Percentiles rank a stretch among this genome's conserved stretches.
Conservation (phyloP, 2,113 vertebrate genomes). For the Leucopsar rothschildi region DNA sequence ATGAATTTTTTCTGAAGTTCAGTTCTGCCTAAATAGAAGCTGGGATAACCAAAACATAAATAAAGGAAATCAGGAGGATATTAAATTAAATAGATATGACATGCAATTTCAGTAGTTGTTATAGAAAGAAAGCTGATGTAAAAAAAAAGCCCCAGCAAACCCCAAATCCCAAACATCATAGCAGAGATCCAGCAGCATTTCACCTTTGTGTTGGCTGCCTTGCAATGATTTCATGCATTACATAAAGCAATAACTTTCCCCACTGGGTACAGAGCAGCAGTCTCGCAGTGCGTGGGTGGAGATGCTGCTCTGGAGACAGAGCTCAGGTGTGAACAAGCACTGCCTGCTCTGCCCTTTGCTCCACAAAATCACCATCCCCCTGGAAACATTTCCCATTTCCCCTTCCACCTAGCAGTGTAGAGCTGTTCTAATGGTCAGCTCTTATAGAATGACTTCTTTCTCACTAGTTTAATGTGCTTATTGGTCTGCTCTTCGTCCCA, state of each 20-base stretch:
- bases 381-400: no score
- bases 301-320: neutral
- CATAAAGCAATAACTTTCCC: neutral
- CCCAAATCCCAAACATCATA: fast-evolving
- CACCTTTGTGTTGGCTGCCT: neutral
- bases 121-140: neutral
- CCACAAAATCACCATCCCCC: neutral
- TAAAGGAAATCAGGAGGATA: neutral
- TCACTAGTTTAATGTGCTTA: neutral
- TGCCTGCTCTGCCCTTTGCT: fast-evolving
- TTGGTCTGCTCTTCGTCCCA: neutral
- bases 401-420: neutral
- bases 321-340: neutral
- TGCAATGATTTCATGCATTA: neutral
- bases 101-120: neutral
- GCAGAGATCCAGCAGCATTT: neutral
- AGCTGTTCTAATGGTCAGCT: neutral
- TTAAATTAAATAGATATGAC: neutral
- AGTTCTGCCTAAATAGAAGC: neutral
- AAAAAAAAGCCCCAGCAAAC: neutral
- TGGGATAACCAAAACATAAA: neutral
- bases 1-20: neutral
- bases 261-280: fast-evolving
- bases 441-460: neutral
- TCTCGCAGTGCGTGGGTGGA: fast-evolving